phyloP scores from a whole-genome alignment of 2,888 invertebrate genomes.

The Aleiodes testaceus region DNA sequence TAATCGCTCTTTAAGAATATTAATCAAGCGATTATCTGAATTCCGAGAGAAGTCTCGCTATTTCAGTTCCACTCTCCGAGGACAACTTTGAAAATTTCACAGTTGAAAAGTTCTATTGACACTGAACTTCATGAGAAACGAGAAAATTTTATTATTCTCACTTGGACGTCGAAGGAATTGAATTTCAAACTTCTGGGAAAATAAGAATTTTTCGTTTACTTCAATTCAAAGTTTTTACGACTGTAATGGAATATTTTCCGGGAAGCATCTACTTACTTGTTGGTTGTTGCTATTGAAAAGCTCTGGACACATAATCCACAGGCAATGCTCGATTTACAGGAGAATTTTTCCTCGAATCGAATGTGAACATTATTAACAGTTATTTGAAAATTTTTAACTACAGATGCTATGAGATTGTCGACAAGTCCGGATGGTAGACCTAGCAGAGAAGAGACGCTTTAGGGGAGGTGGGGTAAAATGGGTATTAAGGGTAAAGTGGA shows the following conservation, averaged over 20 bases:
- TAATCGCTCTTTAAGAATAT: no score
- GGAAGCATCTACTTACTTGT: conserved; percentile 75
- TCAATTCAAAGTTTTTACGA: no score
- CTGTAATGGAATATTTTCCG: no score
- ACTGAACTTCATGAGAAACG: conserved; percentile 41
- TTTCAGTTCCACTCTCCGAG: background rate
- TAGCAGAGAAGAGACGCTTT: conserved; percentile 39
- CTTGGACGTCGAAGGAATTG: no score
- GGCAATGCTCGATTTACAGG: conserved; percentile 80
- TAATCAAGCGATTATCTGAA: no score
- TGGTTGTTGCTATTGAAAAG: conserved; percentile 86
- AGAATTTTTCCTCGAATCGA: conserved; percentile 85
- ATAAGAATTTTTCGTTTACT: no score
- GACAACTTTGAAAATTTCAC: no score
- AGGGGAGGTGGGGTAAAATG: background rate
- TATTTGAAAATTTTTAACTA: conserved; percentile 87
- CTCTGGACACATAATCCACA: conserved; percentile 86
- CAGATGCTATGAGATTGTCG: conserved; percentile 83
- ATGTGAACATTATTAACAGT: conserved; percentile 86
- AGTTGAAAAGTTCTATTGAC: conserved; percentile 68
- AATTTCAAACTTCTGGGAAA: no score
- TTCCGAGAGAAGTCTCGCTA: no score
- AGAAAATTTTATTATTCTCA: conserved; percentile 21
- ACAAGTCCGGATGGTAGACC: conserved; percentile 81
- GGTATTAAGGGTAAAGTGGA: background rate